Conservation (phyloP, 2,113 vertebrate genomes). For the Microtus ochrogaster region DNA sequence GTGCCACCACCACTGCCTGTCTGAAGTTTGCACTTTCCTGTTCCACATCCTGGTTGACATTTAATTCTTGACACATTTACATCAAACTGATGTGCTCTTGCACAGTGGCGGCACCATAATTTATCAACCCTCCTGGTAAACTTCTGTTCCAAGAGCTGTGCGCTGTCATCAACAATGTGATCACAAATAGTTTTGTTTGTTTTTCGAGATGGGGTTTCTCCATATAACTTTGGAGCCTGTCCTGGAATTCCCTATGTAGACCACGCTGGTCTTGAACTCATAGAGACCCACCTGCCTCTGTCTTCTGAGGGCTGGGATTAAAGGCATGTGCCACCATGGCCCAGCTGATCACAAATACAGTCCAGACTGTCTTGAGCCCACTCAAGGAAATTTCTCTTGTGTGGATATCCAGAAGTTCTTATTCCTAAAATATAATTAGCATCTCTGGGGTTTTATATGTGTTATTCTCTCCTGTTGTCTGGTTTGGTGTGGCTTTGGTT, state of each 20-base stretch:
- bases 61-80: conserved; percentile 5
- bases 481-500: not conserved
- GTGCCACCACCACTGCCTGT: not conserved
- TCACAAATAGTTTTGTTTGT: not conserved
- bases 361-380: not conserved
- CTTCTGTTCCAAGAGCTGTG: not conserved
- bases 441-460: too few species aligned
- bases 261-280: too few species aligned
- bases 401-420: not conserved
- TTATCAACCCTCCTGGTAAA: not conserved
- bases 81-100: not conserved
- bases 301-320: too few species aligned
- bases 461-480: not conserved
- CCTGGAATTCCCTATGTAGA: too few species aligned
- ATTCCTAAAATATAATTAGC: not conserved
- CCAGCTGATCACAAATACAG: too few species aligned
- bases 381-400: not conserved
- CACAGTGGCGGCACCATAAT: not conserved
- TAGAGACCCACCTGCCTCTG: too few species aligned
- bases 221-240: too few species aligned
- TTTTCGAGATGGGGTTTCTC: too few species aligned
- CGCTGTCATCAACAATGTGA: not conserved
- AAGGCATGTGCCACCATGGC: too few species aligned
- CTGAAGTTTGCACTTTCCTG: not conserved
- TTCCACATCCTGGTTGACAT: not conserved